Conservation (phyloP, 2,113 vertebrate species). For the Microtus montanus region DNA sequence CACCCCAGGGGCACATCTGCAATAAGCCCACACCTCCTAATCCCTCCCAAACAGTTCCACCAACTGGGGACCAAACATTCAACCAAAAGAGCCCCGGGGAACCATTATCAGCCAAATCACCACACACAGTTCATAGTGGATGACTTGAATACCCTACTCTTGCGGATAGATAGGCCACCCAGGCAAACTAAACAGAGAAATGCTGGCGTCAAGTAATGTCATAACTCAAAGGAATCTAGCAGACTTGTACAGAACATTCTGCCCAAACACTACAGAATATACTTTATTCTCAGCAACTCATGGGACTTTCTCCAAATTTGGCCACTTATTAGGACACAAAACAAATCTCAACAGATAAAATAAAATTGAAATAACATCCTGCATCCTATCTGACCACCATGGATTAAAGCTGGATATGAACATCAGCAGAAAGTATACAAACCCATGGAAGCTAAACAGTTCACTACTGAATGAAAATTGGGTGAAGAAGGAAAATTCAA, state of each 20-base stretch:
- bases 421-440: not conserved
- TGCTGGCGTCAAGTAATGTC: not conserved
- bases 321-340: not conserved
- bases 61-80: not conserved
- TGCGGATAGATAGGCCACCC: no score
- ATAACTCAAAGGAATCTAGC: not conserved
- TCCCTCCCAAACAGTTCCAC: not conserved
- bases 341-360: not conserved
- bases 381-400: not conserved
- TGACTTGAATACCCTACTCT: not conserved
- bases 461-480: not conserved
- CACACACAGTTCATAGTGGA: not conserved
- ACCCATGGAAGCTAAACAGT: not conserved
- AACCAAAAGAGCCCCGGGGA: no score
- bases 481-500: not conserved
- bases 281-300: not conserved
- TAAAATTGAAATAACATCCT: not conserved
- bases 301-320: not conserved
- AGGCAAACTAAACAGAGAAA: not conserved
- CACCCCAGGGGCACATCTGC: not conserved
- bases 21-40: not conserved
- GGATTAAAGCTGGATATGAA: not conserved
- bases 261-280: not conserved
- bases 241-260: not conserved
- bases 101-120: no score